Conservation (phyloP, 2,113 vertebrate species). For the Sinocyclocheilus grahami region DNA sequence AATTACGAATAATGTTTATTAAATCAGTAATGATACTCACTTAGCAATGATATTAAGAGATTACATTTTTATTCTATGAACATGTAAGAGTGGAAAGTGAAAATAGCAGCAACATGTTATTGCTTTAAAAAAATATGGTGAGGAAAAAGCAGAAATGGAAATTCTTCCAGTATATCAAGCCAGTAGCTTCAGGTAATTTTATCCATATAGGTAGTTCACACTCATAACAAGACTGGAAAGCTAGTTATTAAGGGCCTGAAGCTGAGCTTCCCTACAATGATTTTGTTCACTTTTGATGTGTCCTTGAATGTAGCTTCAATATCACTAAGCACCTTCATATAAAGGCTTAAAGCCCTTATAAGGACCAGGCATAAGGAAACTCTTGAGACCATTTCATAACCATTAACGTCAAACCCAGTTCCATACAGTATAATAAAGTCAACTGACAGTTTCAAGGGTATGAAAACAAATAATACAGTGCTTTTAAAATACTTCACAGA, state of each 20-base stretch:
- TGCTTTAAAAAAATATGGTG: background rate
- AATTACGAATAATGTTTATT: too few species aligned
- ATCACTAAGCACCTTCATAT: background rate
- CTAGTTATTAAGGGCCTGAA: constrained; percentile 38
- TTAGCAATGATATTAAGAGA: background rate
- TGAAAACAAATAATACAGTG: background rate
- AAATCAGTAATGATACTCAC: background rate
- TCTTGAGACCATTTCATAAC: background rate
- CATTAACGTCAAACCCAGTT: background rate
- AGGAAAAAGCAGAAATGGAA: background rate
- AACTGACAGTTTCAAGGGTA: background rate
- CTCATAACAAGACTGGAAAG: background rate
- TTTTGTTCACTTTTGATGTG: constrained; percentile 51
- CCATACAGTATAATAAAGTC: background rate
- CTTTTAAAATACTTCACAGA: background rate
- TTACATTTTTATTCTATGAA: background rate
- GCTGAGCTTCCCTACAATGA: constrained; percentile 56
- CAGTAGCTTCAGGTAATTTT: background rate
- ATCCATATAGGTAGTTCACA: background rate
- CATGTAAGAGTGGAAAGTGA: background rate
- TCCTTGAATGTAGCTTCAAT: background rate
- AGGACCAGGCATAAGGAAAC: background rate
- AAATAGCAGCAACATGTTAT: background rate
- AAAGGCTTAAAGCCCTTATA: background rate
- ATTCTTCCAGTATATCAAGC: background rate